These are phyloP conservation scores for Sardina pilchardus DNA, from an alignment of 2,113 vertebrate genomes.

Conservation along the genomic window DNA sequence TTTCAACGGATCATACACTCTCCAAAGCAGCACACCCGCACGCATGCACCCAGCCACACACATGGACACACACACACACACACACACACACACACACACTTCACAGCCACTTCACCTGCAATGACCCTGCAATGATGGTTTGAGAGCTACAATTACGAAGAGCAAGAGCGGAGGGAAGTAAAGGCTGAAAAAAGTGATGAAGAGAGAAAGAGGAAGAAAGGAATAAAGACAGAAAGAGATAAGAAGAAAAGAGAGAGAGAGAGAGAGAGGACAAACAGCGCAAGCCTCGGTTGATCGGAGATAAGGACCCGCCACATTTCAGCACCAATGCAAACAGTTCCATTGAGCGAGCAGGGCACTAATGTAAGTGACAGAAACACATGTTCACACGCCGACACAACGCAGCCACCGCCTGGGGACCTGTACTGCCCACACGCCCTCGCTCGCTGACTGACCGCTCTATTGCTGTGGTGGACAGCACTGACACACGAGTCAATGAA, in stretches of 20 bases:
- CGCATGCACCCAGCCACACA: neutral
- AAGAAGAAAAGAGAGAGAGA: neutral
- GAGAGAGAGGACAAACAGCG: neutral
- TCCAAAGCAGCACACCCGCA: neutral
- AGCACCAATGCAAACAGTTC: neutral
- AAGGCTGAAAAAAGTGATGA: neutral
- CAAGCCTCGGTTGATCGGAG: neutral
- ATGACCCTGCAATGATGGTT: constrained; percentile 20
- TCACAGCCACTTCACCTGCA: constrained; percentile 7
- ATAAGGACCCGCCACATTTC: neutral
- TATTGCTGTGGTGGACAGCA: too few relatives aligned
- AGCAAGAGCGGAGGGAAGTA: neutral
- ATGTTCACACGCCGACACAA: too few relatives aligned
- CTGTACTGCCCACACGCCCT: too few relatives aligned
- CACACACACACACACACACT: neutral
- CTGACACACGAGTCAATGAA: too few relatives aligned
- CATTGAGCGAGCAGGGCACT: too few relatives aligned
- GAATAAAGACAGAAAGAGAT: neutral
- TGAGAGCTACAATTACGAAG: constrained; percentile 21
- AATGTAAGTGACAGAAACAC: too few relatives aligned
- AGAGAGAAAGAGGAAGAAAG: neutral
- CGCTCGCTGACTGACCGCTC: too few relatives aligned
- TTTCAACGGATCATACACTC: neutral
- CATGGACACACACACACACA: neutral
- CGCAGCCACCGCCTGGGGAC: too few relatives aligned